phyloP scores from a whole-genome alignment of 2,888 invertebrate species.

The Herminia tarsipennalis region DNA sequence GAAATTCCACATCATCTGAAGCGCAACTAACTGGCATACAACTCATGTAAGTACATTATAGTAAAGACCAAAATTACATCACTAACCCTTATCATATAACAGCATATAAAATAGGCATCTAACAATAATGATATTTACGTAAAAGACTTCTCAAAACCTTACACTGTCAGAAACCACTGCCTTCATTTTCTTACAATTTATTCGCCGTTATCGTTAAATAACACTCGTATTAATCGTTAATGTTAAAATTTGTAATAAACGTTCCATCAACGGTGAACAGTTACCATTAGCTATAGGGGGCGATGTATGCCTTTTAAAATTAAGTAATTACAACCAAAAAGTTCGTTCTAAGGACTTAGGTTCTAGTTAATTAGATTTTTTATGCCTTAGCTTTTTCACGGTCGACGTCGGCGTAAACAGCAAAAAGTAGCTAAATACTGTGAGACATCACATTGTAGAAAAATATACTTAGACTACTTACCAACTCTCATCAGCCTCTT shows the following conservation, averaged over 20 bases:
- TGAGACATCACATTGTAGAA: no score
- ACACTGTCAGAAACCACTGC: conserved; percentile 75
- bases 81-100: conserved; percentile 15
- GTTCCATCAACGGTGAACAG: conserved; percentile 85
- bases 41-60: conserved; percentile 9
- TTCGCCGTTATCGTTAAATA: conserved; percentile 69
- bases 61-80: conserved; percentile 11
- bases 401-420: conserved; percentile 46
- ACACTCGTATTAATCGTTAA: conserved; percentile 74
- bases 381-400: conserved; percentile 56
- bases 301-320: conserved; percentile 69
- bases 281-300: conserved; percentile 80
- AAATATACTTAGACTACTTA: conserved; percentile 19
- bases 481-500: conserved; percentile 1
- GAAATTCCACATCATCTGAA: conserved; percentile 18
- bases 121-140: conserved; percentile 7
- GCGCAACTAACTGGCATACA: conserved; percentile 14
- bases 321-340: conserved; percentile 85
- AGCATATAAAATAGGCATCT: conserved; percentile 13
- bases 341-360: conserved; percentile 85
- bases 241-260: conserved; percentile 76
- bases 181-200: conserved; percentile 63
- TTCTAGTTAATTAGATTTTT: conserved; percentile 71
- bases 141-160: conserved; percentile 58
- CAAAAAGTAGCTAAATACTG: conserved; percentile 29